Evolutionary conservation across 2,888 invertebrate species (phyloP).

Genomic region (Dichetophora obliterata): DNA sequence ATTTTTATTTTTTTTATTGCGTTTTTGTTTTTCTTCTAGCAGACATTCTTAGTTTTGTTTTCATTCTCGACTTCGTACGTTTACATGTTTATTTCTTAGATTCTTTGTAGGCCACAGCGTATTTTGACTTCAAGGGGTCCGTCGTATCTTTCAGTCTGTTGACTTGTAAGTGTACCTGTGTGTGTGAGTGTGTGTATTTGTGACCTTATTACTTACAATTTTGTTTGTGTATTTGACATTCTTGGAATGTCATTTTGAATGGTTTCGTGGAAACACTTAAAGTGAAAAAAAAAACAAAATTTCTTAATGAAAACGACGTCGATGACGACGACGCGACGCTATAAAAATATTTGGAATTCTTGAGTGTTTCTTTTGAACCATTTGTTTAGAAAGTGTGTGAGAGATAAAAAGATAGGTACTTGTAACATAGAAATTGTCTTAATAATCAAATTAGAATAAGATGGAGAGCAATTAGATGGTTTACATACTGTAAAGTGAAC

Average conservation of each 20-base stretch:
- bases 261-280: constrained; percentile 19
- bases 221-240: constrained; percentile 1
- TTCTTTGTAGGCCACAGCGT: neutral
- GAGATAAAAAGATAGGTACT: neutral
- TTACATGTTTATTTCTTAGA: constrained; percentile 12
- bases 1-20: constrained; percentile 13
- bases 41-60: neutral
- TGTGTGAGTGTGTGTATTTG: neutral
- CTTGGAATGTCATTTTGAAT: constrained; percentile 29
- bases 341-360: constrained; percentile 23
- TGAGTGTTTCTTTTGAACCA: constrained; percentile 3
- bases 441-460: no score
- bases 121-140: no score
- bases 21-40: neutral
- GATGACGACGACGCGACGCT: neutral
- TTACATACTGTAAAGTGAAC: neutral
- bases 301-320: constrained; percentile 19
- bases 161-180: neutral
- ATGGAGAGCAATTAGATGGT: neutral
- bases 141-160: constrained; percentile 8
- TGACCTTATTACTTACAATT: constrained; percentile 40
- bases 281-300: neutral
- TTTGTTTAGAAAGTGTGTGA: constrained; percentile 34
- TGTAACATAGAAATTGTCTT: neutral
- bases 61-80: neutral